These are phyloP conservation scores for Agrilus mali DNA, from an alignment of 2,888 invertebrate genomes.

Conservation along the genomic window DNA sequence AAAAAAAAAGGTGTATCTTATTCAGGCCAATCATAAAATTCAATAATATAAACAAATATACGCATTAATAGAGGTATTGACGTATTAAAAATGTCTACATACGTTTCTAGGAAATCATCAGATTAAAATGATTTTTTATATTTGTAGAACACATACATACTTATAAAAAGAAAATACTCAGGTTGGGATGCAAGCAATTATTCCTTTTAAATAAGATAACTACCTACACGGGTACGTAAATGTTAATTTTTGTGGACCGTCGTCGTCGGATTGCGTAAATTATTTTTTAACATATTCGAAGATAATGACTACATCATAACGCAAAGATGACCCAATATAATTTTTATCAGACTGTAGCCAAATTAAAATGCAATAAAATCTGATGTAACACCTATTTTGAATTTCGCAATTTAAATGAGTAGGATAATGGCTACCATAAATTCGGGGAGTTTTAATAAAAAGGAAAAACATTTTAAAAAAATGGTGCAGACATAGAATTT, in stretches of 20 bases:
- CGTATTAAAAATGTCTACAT: neutral
- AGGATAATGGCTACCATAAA: too few species aligned
- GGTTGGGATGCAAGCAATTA: slow-evolving; percentile 7
- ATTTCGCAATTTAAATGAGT: too few species aligned
- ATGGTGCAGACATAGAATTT: too few species aligned
- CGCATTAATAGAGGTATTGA: neutral
- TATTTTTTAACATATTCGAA: too few species aligned
- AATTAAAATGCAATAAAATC: too few species aligned
- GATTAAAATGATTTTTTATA: neutral
- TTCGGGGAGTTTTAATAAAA: too few species aligned
- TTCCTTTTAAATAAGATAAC: slow-evolving; percentile 4
- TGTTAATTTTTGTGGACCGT: neutral
- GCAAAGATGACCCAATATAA: neutral
- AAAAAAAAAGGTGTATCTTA: neutral
- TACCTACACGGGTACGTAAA: too few species aligned
- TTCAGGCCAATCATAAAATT: neutral
- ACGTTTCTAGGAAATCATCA: neutral
- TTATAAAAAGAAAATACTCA: slow-evolving; percentile 11
- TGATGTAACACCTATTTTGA: too few species aligned
- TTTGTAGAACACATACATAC: slow-evolving; percentile 4
- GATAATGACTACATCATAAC: neutral
- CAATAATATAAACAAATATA: neutral
- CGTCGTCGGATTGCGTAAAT: too few species aligned
- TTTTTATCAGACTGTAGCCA: too few species aligned
- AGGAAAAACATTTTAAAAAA: too few species aligned